Evolutionary conservation across 2,888 invertebrate genomes (phyloP).

Genomic region (Macrophya annulata): DNA sequence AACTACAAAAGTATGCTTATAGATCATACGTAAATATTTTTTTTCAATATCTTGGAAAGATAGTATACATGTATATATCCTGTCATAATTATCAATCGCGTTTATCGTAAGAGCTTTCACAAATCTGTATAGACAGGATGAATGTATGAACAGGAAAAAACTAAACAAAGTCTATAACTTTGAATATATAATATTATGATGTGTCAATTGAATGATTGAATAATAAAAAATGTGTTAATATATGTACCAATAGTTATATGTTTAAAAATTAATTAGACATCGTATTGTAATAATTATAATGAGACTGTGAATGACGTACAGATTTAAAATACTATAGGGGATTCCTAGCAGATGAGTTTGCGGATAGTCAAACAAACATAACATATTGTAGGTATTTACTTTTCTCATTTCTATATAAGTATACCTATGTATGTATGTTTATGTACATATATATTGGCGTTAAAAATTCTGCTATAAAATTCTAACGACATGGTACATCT

Average conservation of each 20-base stretch:
- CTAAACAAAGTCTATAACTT: background rate
- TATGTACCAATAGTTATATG: background rate
- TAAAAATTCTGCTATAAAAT: background rate
- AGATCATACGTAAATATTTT: background rate
- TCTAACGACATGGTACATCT: background rate
- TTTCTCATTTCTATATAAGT: background rate
- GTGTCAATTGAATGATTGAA: background rate
- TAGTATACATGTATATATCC: no score
- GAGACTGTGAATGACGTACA: background rate
- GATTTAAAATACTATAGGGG: background rate
- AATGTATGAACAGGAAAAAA: no score
- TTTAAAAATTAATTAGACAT: background rate
- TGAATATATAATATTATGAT: background rate
- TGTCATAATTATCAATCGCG: no score
- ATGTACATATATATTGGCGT: no score
- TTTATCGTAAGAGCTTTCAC: no score
- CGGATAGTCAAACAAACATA: constrained; percentile 4
- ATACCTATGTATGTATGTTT: no score
- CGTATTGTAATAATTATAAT: background rate
- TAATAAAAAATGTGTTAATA: background rate
- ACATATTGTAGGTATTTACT: constrained; percentile 14
- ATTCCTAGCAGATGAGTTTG: constrained; percentile 8
- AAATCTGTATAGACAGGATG: no score
- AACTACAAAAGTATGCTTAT: background rate
- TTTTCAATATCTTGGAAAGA: no score